Base-by-base conservation (phyloP, 2,888 invertebrate species). In the Euplagia quadripunctaria region DNA sequence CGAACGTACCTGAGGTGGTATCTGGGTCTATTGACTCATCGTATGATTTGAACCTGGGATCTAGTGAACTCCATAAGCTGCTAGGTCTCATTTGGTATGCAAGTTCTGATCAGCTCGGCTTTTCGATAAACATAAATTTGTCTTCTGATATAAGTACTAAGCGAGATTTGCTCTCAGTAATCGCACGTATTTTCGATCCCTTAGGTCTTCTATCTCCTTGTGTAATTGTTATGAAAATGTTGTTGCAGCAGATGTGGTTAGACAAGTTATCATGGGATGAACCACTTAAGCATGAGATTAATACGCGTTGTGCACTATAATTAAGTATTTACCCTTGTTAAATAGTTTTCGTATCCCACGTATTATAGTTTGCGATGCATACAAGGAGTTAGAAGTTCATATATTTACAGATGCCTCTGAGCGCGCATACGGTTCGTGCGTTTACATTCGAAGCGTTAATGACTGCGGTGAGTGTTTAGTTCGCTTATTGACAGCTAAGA, bases 341-440 rank as follows among this genome's bases (percentile, higher is more conserved):
- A 82, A 81, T 68, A 49, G 74, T 16, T 16, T 85, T 49, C 65
- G 69, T 9, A 73, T 86, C 7, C 80, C 85, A 46, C 79, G 86
- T 2, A 71, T 16, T 66, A 80, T 82, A 31, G n/a, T 80, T 20
- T 84, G 80, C 74, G 66, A 79, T 65, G 4, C 46, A 31, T 31
- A 31, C 31, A 31, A 31, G 31, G 31, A 31, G 31, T 31, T 31
- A 31, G 31, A 31, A 31, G 2, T 31, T 31, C 31, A 1, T 31
- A 31, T 31, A 31, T 31, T 31, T 31, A 31, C 31, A 31, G 31
- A 87, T 58, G 85, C 86, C 0, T 87, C 87, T 7, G 76, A 86
- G 58, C 64, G 66, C 2, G 87, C 86, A 0, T 87, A 85, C 65
- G 87, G 85, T 6, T 81, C 85, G 0, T 86, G 86, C 74, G 12